phyloP scores from a whole-genome alignment of 2,888 invertebrate genomes.

The Dasypogon diadema region DNA sequence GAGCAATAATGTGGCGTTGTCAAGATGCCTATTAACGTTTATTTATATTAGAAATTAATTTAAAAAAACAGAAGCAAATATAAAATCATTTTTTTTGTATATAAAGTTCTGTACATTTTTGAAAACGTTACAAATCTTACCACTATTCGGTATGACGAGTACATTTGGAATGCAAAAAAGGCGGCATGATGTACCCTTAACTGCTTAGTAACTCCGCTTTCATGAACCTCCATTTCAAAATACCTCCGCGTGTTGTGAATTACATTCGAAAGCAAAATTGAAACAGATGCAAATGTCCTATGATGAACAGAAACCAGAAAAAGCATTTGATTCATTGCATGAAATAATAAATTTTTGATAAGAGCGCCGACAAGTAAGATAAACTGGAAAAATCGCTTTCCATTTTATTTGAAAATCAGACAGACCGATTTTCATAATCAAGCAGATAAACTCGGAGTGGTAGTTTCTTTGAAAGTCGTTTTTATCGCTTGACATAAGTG shows the following conservation, averaged over 20 bases:
- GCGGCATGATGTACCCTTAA: no score
- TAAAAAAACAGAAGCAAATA: no score
- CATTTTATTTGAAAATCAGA: conserved; percentile 60
- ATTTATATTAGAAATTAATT: no score
- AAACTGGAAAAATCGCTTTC: conserved; percentile 67
- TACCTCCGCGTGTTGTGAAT: not conserved
- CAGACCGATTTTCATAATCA: conserved; percentile 29
- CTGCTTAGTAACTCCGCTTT: no score
- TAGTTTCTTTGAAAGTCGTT: conserved; percentile 45
- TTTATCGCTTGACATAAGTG: conserved; percentile 43
- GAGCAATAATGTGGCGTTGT: no score
- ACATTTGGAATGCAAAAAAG: no score
- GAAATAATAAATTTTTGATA: conserved; percentile 18
- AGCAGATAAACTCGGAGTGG: conserved; percentile 2
- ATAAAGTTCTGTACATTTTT: no score
- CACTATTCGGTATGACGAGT: no score
- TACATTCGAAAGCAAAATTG: not conserved
- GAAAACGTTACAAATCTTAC: no score
- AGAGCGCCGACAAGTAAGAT: conserved; percentile 39
- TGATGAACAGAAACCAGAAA: not conserved
- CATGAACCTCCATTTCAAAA: no score
- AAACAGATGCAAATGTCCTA: not conserved
- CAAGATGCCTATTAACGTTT: no score
- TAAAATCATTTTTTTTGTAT: no score
- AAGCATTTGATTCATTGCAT: not conserved